Conservation (phyloP, 2,113 vertebrate genomes). For the Hippopotamus amphibius region DNA sequence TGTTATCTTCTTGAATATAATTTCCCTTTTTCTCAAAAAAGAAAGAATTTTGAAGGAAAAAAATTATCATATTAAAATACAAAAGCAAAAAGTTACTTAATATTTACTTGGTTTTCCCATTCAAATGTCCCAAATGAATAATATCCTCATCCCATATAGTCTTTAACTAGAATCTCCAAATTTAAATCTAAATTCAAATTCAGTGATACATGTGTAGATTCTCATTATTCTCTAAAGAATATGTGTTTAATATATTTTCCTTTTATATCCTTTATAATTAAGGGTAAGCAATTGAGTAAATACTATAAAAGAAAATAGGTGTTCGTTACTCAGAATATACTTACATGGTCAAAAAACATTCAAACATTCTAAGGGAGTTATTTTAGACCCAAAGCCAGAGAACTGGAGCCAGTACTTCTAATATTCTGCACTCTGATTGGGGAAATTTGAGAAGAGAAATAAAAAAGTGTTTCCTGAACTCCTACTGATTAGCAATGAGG, state of each 20-base stretch:
- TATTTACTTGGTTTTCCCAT: background rate
- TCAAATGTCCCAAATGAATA: background rate
- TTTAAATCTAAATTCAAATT: slow-evolving; percentile 46
- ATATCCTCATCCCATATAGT: background rate
- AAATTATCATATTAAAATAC: background rate
- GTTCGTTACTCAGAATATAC: background rate
- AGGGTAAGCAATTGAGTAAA: background rate
- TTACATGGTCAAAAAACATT: background rate
- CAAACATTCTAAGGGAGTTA: background rate
- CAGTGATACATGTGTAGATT: background rate
- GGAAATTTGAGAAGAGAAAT: background rate
- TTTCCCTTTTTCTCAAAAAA: background rate
- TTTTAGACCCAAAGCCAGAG: background rate
- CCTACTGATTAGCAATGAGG: background rate
- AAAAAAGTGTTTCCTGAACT: background rate
- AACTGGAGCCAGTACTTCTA: background rate
- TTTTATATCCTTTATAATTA: slow-evolving; percentile 21
- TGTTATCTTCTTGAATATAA: background rate
- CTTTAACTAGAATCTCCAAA: background rate
- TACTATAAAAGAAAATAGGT: background rate
- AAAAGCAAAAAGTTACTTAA: background rate
- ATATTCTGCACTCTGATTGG: background rate
- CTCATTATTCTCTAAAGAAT: slow-evolving; percentile 11
- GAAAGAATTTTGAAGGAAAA: background rate
- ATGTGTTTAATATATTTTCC: background rate